These are phyloP conservation scores for Ataeniobius toweri DNA, from an alignment of 2,797 vertebrate genomes.

Conservation along the genomic window DNA sequence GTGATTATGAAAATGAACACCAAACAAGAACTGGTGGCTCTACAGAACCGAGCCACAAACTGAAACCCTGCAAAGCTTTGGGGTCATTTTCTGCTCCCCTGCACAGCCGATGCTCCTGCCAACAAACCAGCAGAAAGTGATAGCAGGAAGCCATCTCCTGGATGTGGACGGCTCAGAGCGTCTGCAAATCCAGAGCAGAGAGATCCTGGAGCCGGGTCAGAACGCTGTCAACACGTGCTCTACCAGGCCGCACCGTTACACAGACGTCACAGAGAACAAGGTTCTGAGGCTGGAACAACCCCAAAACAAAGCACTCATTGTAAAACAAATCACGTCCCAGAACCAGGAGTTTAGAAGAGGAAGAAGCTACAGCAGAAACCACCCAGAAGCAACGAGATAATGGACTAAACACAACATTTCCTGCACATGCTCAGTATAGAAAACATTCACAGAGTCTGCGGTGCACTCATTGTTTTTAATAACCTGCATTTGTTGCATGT, in stretches of 20 bases:
- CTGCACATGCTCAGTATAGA: neutral
- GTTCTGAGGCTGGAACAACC: too few species aligned
- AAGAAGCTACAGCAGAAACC: neutral
- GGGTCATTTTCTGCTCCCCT: conserved; percentile 13
- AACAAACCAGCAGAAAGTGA: conserved; percentile 7
- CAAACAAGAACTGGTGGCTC: conserved; percentile 24
- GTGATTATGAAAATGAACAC: conserved; percentile 46
- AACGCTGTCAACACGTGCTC: neutral
- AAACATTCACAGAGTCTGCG: too few species aligned
- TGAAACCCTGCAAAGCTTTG: conserved; percentile 1
- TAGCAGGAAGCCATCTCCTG: too few species aligned
- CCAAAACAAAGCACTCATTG: too few species aligned
- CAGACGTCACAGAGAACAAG: too few species aligned
- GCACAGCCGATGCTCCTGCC: conserved; percentile 12
- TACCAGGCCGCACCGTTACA: too few species aligned
- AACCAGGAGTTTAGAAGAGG: neutral
- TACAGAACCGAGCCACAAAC: neutral
- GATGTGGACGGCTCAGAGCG: neutral
- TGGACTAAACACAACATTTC: neutral
- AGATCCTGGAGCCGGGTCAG: neutral
- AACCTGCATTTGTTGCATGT: too few species aligned
- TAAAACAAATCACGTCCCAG: neutral
- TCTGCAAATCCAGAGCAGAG: too few species aligned
- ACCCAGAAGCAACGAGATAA: neutral
- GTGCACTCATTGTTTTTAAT: too few species aligned